phyloP scores from a whole-genome alignment of 2,888 invertebrate genomes.

The Himalopsyche tibetana region DNA sequence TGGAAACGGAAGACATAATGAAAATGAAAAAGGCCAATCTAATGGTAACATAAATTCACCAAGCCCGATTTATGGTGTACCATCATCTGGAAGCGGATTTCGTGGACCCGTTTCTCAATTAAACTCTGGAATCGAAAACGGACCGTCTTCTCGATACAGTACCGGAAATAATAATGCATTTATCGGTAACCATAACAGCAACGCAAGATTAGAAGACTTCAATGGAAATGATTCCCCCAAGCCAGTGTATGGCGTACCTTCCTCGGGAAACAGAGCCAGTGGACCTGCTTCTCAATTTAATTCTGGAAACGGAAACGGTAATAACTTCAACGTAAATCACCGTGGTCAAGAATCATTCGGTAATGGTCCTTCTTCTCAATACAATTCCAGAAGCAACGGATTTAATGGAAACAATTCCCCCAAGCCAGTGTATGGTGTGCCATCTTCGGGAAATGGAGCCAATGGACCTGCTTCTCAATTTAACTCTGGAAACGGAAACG shows the following conservation, averaged over 20 bases:
- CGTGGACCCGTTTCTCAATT: background rate
- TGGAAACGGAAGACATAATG: background rate
- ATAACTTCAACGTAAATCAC: no score
- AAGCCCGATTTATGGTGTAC: background rate
- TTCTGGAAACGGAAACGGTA: background rate
- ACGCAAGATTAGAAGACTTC: no score
- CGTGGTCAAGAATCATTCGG: no score
- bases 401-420: no score
- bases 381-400: background rate
- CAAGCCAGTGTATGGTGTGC: no score
- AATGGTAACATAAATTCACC: background rate
- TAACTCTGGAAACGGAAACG: background rate
- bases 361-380: background rate
- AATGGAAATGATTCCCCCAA: no score
- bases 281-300: background rate
- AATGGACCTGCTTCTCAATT: background rate
- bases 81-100: background rate
- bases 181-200: no score
- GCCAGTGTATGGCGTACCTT: no score
- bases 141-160: background rate
- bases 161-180: no score
- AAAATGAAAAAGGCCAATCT: conserved; percentile 19
- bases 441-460: background rate
- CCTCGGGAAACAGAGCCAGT: background rate
- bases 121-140: background rate